Evolutionary conservation across 1,140 invertebrate species (phyloP), one percentile per base, ranked within the genome.

Genomic region (Heliconius hewitsoni): DNA sequence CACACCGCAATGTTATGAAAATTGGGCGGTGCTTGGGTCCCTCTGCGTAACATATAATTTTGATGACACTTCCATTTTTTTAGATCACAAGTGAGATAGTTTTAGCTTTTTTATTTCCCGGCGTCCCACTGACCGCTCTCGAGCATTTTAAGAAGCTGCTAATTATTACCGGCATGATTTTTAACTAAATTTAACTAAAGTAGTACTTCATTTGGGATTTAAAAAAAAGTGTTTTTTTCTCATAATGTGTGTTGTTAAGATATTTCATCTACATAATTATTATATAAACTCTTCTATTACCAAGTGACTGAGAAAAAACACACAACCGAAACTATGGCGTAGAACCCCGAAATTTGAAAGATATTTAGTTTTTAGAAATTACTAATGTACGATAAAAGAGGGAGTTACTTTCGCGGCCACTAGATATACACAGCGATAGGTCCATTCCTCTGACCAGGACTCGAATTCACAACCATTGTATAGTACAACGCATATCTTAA

Each of bases 101-200:
- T 66, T 66, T 66, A 66, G 27, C 27, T 66, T 66, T 57, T 66
- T 66, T 66, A 30, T 30, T n/a, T 13, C 23, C 11, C 27, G 8
- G 3, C 60, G 60, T 66, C 60, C 60, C 60, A 66, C 60, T 66
- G 60, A 66, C 60, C 27, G 60, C 60, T 66, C 60, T 66, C 23
- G 60, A 30, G 60, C 60, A 66, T 66, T 66, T 66, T 66, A 66
- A 66, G 60, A 30, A 66, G 60, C 60, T 66, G 60, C 60, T 66
- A 66, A 66, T 66, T 66, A 66, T 66, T 66, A 30, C 23, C 60
- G 60, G 4, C 60, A 66, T 27, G 60, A 30, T 60, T 66, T 23
- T 66, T 30, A 66, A 66, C 60, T 5, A 66, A 66, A 30, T 66
- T 66, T 4, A 30, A 66, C 8, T 66, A 66, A 66, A 66, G 11